Conservation (phyloP, 2,888 invertebrate genomes). For the Conomelus anceps region DNA sequence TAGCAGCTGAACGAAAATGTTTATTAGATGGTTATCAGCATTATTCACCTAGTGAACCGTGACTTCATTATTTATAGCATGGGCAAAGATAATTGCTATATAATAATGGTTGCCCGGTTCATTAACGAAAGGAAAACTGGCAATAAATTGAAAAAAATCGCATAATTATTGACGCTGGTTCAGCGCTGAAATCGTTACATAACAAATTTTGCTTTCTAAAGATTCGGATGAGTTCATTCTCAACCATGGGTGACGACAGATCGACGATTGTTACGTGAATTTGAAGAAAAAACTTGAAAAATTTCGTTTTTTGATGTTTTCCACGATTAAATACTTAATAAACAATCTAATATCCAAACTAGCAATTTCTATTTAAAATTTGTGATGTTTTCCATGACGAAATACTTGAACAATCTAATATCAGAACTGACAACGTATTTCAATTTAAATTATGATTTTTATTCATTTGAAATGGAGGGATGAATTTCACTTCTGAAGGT, state of each 20-base stretch:
- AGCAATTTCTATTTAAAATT: no score
- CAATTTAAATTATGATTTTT: no score
- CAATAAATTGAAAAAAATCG: not conserved
- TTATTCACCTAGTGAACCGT: not conserved
- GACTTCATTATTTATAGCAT: not conserved
- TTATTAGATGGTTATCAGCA: not conserved
- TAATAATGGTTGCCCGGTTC: not conserved
- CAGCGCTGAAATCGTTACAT: not conserved
- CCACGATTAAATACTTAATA: no score
- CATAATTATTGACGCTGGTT: not conserved
- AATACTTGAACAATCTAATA: no score
- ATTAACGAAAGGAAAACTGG: not conserved
- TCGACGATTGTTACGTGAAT: not conserved
- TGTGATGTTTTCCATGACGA: no score
- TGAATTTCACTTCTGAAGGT: no score
- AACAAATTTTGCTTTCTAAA: not conserved
- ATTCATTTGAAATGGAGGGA: no score
- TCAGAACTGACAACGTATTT: no score
- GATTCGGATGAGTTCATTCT: not conserved
- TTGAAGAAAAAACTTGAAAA: not conserved
- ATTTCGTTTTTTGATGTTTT: no score
- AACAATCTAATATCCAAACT: no score
- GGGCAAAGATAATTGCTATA: not conserved
- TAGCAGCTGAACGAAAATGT: no score
- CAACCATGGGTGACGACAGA: not conserved